phyloP scores from a whole-genome alignment of 1,140 invertebrate genomes.

The Zaprionus lachaisei region DNA sequence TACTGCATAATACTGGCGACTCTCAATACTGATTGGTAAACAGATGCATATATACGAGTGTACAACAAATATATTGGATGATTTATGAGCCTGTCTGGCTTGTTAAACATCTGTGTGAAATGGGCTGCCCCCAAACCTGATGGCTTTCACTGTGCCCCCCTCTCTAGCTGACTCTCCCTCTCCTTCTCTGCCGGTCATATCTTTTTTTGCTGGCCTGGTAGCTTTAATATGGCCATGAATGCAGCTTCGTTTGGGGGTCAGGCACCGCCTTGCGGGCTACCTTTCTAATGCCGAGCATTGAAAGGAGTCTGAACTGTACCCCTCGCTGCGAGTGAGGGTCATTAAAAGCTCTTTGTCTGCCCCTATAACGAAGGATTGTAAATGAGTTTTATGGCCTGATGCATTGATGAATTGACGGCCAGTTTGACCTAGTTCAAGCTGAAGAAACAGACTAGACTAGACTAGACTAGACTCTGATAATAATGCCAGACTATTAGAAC shows the following conservation, averaged over 20 bases:
- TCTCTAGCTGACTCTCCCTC: no score
- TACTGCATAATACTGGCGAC: not conserved
- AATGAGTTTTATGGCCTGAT: conserved; percentile 66
- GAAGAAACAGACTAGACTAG: not conserved
- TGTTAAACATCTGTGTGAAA: conserved; percentile 80
- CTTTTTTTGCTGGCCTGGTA: conserved; percentile 30
- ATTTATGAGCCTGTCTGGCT: conserved; percentile 75
- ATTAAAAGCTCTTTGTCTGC: conserved; percentile 60
- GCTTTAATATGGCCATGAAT: conserved; percentile 42
- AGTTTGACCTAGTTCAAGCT: conserved; percentile 6
- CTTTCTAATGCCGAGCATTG: conserved; percentile 71
- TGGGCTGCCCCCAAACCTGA: conserved; percentile 62
- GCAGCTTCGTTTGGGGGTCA: conserved; percentile 69
- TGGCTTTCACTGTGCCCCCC: conserved; percentile 58
- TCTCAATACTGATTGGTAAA: not conserved
- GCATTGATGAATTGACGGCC: conserved; percentile 67
- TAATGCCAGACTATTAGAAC: not conserved
- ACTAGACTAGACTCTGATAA: not conserved
- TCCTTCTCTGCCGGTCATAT: conserved; percentile 8
- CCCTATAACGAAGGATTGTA: conserved; percentile 74
- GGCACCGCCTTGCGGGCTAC: conserved; percentile 73
- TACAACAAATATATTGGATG: conserved; percentile 54
- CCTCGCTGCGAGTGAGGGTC: conserved; percentile 52
- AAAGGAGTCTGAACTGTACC: conserved; percentile 49
- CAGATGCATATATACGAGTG: conserved; percentile 5